Evolutionary conservation across 2,888 invertebrate genomes (phyloP), one percentile per base, ranked within the genome.

Genomic region (Eurois occulta): DNA sequence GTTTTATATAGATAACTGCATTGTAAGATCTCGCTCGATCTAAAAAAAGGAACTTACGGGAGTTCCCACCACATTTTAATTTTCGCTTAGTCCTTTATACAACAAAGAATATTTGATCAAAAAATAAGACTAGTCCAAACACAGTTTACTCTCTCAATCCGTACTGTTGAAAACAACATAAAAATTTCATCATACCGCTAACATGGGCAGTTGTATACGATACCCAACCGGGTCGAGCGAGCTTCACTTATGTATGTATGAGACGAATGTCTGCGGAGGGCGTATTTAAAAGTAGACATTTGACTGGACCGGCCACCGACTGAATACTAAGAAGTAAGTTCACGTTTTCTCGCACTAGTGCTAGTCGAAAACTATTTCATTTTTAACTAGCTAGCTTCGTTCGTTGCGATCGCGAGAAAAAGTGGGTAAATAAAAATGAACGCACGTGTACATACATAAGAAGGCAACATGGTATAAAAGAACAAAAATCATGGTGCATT

Each of bases 191-290:
- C 74, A 60, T 64, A 58, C 66, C 58, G 24, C 80, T 75, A 74
- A 82, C 82, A 79, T 75, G 84, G 75, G 81, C 86, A 74, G 87
- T 75, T 74, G 83, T 81, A 78, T 76, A 87, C 66, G 70, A 62
- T 85, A 87, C 88, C 85, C 88, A 88, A 92, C 76, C 79, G 66
- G 85, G 87, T 80, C 83, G 80, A 72, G 86, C 81, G 90, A 88
- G 81, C 86, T 85, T 89, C 91, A 91, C 94, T 93, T 93, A 94
- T 94, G 95, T 95, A 95, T 95, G 95, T 95, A 95, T 95, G 94
- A 94, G 93, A 93, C 93, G 93, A 87, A 89, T 91, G 91, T 89
- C 89, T 90, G 91, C 88, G 87, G 92, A 89, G 90, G 90, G 87
- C 91, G 93, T 94, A 94, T 95, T 95, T 95, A 94, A 94, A 94